Conservation (phyloP, 2,888 invertebrate genomes). For the Strigamia transsilvanica region DNA sequence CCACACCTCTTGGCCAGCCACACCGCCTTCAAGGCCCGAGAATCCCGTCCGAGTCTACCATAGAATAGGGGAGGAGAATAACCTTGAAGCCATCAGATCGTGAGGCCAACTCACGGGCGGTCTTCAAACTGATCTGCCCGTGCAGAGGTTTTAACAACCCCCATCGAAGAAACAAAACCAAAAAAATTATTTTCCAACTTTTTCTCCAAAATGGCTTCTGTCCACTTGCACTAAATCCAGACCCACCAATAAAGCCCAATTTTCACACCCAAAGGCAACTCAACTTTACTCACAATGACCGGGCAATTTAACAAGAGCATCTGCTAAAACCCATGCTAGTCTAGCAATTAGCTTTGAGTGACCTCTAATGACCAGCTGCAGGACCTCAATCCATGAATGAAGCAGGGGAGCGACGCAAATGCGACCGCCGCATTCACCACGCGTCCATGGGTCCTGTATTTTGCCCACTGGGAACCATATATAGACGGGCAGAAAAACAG, state of each 20-base stretch:
- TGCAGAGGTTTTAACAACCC: background rate
- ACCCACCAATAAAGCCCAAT: background rate
- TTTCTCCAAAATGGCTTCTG: background rate
- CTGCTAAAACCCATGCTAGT: slow-evolving; percentile 49
- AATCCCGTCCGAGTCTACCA: slow-evolving; percentile 13
- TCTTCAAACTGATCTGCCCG: slow-evolving; percentile 24
- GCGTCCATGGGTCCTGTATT: slow-evolving; percentile 4
- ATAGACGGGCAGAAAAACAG: background rate
- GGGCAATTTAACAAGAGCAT: slow-evolving; percentile 39
- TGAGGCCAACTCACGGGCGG: slow-evolving; percentile 43
- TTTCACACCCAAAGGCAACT: slow-evolving; percentile 18
- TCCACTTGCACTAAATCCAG: background rate
- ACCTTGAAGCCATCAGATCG: background rate
- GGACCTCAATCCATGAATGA: slow-evolving; percentile 44
- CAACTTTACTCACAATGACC: slow-evolving; percentile 24
- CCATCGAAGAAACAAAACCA: background rate
- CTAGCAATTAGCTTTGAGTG: slow-evolving; percentile 48
- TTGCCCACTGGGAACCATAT: slow-evolving; percentile 35
- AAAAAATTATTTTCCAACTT: background rate
- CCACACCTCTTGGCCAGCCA: slow-evolving; percentile 40
- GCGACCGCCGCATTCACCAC: slow-evolving; percentile 37
- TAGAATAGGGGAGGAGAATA: slow-evolving; percentile 29
- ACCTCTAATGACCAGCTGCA: slow-evolving; percentile 49
- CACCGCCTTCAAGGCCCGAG: slow-evolving; percentile 31
- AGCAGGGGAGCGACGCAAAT: slow-evolving; percentile 41